Evolutionary conservation across 2,797 vertebrate genomes (phyloP).

Genomic region (Silurus aristotelis): DNA sequence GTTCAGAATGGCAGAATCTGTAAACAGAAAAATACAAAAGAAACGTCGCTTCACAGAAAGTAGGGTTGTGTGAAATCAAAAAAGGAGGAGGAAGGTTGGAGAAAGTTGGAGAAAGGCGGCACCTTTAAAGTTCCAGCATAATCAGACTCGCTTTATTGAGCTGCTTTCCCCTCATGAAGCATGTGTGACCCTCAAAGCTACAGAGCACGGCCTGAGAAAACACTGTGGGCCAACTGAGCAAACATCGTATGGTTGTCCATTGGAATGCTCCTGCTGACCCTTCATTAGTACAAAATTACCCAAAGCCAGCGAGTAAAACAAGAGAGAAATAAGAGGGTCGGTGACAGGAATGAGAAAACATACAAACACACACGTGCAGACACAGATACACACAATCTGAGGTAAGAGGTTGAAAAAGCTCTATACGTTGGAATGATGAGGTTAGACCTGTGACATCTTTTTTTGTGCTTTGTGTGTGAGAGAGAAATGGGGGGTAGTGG

Average conservation of each 20-base stretch:
- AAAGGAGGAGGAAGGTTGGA: background rate
- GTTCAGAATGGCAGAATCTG: background rate
- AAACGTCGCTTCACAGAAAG: background rate
- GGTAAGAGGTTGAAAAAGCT: conserved; percentile 3
- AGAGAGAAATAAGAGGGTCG: background rate
- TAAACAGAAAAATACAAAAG: background rate
- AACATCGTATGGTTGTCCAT: conserved; percentile 50
- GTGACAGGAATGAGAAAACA: conserved; percentile 17
- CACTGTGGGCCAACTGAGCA: conserved; percentile 55
- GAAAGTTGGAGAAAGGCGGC: conserved; percentile 8
- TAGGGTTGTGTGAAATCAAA: background rate
- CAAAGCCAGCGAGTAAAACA: conserved; percentile 19
- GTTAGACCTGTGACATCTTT: conserved; percentile 18
- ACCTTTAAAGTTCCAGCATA: background rate
- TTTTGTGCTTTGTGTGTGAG: conserved; percentile 23
- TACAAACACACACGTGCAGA: conserved; percentile 10
- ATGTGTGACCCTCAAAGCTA: conserved; percentile 39
- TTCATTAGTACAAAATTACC: conserved; percentile 33
- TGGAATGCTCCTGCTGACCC: conserved; percentile 46
- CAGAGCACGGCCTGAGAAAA: conserved; percentile 51
- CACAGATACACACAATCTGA: background rate
- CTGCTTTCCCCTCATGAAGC: conserved; percentile 17
- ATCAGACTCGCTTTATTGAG: conserved; percentile 20
- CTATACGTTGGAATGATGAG: background rate
- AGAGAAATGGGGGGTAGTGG: background rate